A percentile compares a stretch with the other conserved stretches of the same genome.
phyloP scores from a whole-genome alignment of 2,888 invertebrate genomes.

The Autographa pulchrina region DNA sequence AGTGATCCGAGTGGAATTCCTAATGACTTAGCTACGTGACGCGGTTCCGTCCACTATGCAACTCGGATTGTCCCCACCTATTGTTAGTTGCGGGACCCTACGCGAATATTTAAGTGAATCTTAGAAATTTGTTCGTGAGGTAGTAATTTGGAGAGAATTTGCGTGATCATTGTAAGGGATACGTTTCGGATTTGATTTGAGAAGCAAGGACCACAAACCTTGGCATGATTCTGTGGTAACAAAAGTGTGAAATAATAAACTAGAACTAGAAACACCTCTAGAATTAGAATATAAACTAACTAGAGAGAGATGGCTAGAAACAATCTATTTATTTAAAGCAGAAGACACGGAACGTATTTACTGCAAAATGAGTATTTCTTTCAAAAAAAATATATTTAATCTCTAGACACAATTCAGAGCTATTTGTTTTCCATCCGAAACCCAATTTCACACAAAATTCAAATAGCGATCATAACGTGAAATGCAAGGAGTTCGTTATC shows the following conservation, averaged over 20 bases:
- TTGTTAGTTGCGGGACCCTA: constrained; percentile 42
- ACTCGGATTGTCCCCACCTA: constrained; percentile 30
- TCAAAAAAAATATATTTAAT: too few relatives aligned
- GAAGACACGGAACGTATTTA: too few relatives aligned
- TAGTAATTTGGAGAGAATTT: not conserved
- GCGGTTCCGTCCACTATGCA: constrained; percentile 35
- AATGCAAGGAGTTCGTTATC: constrained; percentile 31
- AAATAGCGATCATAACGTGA: constrained; percentile 25
- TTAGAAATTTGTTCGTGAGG: not conserved
- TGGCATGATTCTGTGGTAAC: not conserved
- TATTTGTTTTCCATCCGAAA: not conserved
- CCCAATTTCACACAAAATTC: not conserved
- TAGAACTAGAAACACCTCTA: too few relatives aligned
- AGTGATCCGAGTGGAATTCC: constrained; percentile 76
- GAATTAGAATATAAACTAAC: too few relatives aligned
- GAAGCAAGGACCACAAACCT: not conserved
- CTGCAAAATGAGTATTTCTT: too few relatives aligned
- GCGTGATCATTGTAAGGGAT: not conserved
- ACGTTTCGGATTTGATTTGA: not conserved
- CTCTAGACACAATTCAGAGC: not conserved
- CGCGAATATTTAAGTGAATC: constrained; percentile 30
- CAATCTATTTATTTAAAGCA: too few relatives aligned
- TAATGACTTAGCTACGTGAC: constrained; percentile 80
- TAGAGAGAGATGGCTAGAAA: too few relatives aligned
- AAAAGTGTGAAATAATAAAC: too few relatives aligned